Percentiles rank a stretch among this genome's conserved stretches.
phyloP scores from a whole-genome alignment of 2,888 invertebrate species.

The Bombylius major region DNA sequence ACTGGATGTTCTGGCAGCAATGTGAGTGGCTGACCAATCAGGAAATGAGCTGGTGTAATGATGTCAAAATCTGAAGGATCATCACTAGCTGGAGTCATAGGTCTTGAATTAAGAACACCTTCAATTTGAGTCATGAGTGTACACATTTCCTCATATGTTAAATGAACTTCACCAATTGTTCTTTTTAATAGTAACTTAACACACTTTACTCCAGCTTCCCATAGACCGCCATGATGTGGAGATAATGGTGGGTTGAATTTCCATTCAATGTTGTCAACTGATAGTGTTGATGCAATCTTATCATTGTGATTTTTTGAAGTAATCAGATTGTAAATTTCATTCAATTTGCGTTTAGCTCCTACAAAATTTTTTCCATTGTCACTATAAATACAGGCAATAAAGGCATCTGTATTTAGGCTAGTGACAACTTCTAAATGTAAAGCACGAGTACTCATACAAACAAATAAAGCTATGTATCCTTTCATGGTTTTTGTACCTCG shows the following conservation, averaged over 20 bases:
- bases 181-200: neutral
- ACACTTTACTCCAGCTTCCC: neutral
- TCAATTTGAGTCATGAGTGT: conserved; percentile 8
- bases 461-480: neutral
- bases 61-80: conserved; percentile 2
- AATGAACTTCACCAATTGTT: neutral
- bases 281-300: too few relatives aligned
- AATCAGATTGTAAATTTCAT: neutral
- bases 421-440: neutral
- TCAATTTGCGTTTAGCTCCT: conserved; percentile 8
- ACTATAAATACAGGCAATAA: neutral
- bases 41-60: conserved; percentile 3
- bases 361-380: conserved; percentile 3
- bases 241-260: neutral
- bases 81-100: too few relatives aligned
- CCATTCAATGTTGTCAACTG: too few relatives aligned
- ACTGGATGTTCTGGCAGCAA: conserved; percentile 16
- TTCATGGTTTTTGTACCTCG: neutral
- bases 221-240: conserved; percentile 1
- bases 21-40: neutral
- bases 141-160: conserved; percentile 16
- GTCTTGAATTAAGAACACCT: too few relatives aligned
- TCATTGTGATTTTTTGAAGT: conserved; percentile 1
- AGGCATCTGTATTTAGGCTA: neutral
- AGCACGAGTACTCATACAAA: conserved; percentile 1